Evolutionary conservation across 1,140 invertebrate species (phyloP), one percentile per base, ranked within the genome.

Genomic region (Brachionus rubens): DNA sequence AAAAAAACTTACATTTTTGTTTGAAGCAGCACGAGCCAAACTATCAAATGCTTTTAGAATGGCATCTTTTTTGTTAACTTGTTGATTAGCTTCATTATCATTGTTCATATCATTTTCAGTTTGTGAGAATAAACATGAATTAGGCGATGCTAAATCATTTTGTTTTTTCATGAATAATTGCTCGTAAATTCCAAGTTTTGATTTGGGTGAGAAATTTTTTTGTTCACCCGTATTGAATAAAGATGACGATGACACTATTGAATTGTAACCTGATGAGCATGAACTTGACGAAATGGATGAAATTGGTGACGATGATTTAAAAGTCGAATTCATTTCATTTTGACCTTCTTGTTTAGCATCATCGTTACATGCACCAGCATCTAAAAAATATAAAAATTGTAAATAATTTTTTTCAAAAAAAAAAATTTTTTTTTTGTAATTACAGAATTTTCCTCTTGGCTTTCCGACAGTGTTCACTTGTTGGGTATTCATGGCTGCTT

Each of bases 41-140:
- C 48, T 75, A 41, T 75, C 72, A 47, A 75, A 75, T 7, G 72
- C 72, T 54, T 19, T 41, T 24, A 48, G n/a, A 30, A 75, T 75
- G 48, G 72, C 72, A 28, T 54, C 72, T 47, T 48, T 70, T 70
- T 48, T 70, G 46, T 48, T 70, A 24, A 70, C 36, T 46, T 12
- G 40, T 46, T 67, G 62, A 14, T 19, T 47, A 47, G 21, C n/a
- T 46, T 67, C 21, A 24, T 26, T 26, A n/a, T 67, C 41, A 10
- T 26, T 46, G 19, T 47, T 16, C 2, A 47, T 19, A 12, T 67
- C 40, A 28, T 46, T 43, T 28, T 46, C 41, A 28, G 26, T 14
- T 67, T 21, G 40, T 28, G 40, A 5, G 28, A 43, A 46, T 28
- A 67, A 67, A 2, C 12, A 52, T n/a, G 65, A 70, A 21, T 48